phyloP scores from a whole-genome alignment of 1,140 invertebrate genomes.

The Bactericera cockerelli region DNA sequence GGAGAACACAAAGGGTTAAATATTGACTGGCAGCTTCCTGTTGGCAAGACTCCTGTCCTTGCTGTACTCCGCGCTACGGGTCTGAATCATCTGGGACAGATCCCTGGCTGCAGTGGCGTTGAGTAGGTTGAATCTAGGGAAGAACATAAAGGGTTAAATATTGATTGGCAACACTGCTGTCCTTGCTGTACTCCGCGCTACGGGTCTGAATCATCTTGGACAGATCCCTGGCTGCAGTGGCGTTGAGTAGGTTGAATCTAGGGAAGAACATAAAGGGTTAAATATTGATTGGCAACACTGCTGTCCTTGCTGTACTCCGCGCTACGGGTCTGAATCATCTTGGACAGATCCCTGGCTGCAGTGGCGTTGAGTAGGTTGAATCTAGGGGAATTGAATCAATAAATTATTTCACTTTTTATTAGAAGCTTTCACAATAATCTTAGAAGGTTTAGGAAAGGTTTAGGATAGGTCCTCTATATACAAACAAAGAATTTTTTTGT shows the following conservation, averaged over 20 bases:
- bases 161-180: neutral
- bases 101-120: neutral
- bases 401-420: too few relatives aligned
- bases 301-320: neutral
- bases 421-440: too few relatives aligned
- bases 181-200: neutral
- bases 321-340: neutral
- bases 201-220: neutral
- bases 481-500: too few relatives aligned
- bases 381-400: too few relatives aligned
- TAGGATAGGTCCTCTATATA: too few relatives aligned
- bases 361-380: neutral
- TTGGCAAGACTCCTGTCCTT: neutral
- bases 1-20: too few relatives aligned
- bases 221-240: neutral
- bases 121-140: neutral
- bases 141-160: too few relatives aligned
- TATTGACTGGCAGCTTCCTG: too few relatives aligned
- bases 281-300: neutral
- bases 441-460: too few relatives aligned
- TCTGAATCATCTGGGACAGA: neutral
- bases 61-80: neutral
- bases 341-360: neutral
- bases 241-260: conserved; percentile 3
- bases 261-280: too few relatives aligned